These are phyloP conservation scores for Onychorhynchus coronatus DNA, from an alignment of 2,113 vertebrate genomes.

Conservation along the genomic window DNA sequence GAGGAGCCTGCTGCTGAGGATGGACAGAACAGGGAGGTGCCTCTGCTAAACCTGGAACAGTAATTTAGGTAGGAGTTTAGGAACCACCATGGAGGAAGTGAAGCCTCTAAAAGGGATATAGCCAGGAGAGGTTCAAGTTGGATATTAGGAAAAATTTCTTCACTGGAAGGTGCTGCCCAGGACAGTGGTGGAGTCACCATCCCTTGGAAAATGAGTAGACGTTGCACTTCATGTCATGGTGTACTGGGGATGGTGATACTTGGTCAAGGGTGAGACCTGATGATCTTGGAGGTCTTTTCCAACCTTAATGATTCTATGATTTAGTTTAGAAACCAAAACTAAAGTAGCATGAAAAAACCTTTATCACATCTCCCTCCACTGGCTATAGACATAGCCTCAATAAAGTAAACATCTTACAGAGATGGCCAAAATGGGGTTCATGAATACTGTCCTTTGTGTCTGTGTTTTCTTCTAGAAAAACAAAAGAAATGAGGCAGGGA, in stretches of 20 bases:
- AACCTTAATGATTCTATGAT: not conserved
- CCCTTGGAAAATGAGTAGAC: not conserved
- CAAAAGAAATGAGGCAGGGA: not conserved
- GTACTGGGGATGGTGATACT: not conserved
- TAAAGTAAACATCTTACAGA: too few species aligned
- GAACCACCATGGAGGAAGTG: not conserved
- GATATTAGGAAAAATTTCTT: not conserved
- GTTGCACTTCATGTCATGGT: not conserved
- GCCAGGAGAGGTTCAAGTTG: not conserved
- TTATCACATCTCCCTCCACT: not conserved
- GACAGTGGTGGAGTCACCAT: not conserved
- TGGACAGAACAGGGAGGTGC: rapidly evolving
- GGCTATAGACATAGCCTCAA: not conserved
- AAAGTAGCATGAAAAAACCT: not conserved
- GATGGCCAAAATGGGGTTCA: not conserved
- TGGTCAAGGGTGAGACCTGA: not conserved
- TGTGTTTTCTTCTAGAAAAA: not conserved
- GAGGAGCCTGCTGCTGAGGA: not conserved
- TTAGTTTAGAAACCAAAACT: not conserved
- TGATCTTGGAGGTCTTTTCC: not conserved
- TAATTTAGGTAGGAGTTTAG: not conserved
- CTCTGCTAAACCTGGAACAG: not conserved
- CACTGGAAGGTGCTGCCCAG: not conserved
- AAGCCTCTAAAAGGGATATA: not conserved
- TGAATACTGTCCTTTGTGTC: not conserved